These are phyloP conservation scores for Capitulum mitella DNA, from an alignment of 2,888 invertebrate genomes.

Conservation along the genomic window DNA sequence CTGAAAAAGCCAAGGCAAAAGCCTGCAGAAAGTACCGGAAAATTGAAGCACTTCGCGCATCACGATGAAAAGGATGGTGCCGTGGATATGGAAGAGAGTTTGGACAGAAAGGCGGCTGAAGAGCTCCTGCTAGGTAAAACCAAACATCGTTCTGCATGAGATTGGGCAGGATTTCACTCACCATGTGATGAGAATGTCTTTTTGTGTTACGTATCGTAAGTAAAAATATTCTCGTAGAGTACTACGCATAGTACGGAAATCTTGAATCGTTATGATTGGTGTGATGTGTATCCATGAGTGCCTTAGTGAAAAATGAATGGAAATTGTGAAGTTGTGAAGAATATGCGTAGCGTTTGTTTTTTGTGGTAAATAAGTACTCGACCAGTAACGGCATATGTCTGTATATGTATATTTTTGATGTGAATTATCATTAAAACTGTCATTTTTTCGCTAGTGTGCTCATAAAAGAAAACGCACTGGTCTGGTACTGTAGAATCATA, in stretches of 20 bases:
- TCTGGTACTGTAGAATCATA: too few relatives aligned
- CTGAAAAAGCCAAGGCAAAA: neutral
- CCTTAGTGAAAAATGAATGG: neutral
- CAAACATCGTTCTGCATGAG: too few relatives aligned
- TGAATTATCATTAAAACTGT: neutral
- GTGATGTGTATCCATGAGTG: neutral
- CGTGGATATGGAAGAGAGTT: neutral
- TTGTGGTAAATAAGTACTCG: neutral
- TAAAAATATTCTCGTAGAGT: neutral
- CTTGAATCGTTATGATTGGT: neutral
- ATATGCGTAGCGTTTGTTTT: neutral
- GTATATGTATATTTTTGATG: neutral
- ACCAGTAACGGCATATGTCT: neutral
- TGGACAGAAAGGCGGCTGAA: neutral
- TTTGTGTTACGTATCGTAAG: neutral
- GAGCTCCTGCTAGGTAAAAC: neutral
- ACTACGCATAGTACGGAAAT: too few relatives aligned
- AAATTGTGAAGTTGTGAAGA: neutral
- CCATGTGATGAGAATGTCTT: too few relatives aligned
- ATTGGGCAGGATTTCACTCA: too few relatives aligned
- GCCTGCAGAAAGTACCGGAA: neutral
- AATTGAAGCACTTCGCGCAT: neutral
- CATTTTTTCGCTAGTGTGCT: too few relatives aligned
- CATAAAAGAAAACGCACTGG: too few relatives aligned
- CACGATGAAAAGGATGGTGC: neutral